Evolutionary conservation across 2,113 vertebrate genomes (phyloP), one percentile per base, ranked within the genome.

Genomic region (Cryptomyrus ogoouensis): DNA sequence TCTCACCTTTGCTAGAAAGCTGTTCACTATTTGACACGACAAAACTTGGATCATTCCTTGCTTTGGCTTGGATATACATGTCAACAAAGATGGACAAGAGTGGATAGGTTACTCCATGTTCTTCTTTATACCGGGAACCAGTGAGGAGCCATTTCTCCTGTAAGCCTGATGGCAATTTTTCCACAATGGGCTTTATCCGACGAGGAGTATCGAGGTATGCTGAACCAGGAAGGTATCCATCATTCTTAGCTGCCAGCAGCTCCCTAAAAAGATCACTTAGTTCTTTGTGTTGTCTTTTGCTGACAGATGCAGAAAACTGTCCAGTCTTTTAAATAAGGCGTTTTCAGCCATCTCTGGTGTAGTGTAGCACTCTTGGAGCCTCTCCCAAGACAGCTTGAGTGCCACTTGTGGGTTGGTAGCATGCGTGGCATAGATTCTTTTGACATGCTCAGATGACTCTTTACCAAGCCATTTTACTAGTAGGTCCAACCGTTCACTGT

Each of bases 381-480:
- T 86, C 2, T 66, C 62, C 62, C 62, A 66, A n/a, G 62, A 66
- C n/a, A 66, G 24, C 21, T 27, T 13, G 0, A 93, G 91, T 0
- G 89, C 90, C 50, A 39, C 74, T 35, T 89, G 1, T 0, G 91
- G 90, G 9, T 91, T 77, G 2, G 89, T 90, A 10, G 91, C 70
- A 70, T 92, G 21, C 0, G 90, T 90, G 5, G 91, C 42, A 49
- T 84, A 17, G 9, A 93, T 92, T 5, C 83, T 70, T 53, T 88
- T 93, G 0, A 93, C 58, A 10, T 91, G 89, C 5, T 93, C 89
- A 17, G 88, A 90, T 0, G 92, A 93, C 39, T 93, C 89, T 10
- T 56, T 91, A 2, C 90, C 92, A 0, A 94, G 90, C 92, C 91
- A 92, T n/a, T 92, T 93, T 0, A 93, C 83, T 2, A 93, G 44